Evolutionary conservation across 2,113 vertebrate genomes (phyloP).

Genomic region (Passer montanus): DNA sequence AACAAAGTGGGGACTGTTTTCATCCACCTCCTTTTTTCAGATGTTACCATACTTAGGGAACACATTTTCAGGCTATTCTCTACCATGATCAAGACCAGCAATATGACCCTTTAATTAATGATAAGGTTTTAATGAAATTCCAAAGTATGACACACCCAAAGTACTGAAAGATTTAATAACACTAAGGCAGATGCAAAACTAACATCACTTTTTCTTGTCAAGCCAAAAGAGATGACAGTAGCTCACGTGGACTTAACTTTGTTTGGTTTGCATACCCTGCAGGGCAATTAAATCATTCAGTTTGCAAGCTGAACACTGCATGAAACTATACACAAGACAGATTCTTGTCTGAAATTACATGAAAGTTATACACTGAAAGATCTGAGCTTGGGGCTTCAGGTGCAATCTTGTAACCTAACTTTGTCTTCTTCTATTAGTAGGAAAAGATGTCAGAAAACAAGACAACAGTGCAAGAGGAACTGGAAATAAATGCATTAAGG

Average conservation of each 20-base stretch:
- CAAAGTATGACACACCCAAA: not conserved
- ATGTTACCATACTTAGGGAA: not conserved
- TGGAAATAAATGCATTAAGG: not conserved
- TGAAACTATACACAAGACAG: not conserved
- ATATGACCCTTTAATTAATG: not conserved
- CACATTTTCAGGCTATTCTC: not conserved
- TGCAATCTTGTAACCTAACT: not conserved
- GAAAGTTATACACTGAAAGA: not conserved
- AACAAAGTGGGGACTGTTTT: not conserved
- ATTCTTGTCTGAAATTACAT: not conserved
- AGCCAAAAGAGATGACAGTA: constrained; percentile 14
- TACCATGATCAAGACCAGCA: not conserved
- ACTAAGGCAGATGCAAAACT: not conserved
- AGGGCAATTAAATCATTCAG: constrained; percentile 3
- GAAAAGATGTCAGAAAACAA: not conserved
- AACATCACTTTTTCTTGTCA: constrained; percentile 15
- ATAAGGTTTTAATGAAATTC: constrained; percentile 22
- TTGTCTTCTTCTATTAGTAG: not conserved
- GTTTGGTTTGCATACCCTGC: not conserved
- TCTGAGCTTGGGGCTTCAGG: not conserved
- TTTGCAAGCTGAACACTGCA: not conserved
- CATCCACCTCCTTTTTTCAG: not conserved
- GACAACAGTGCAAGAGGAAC: not conserved
- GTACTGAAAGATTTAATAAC: constrained; percentile 27
- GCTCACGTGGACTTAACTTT: not conserved